phyloP scores from a whole-genome alignment of 2,113 vertebrate genomes.

The Thunnus thynnus region DNA sequence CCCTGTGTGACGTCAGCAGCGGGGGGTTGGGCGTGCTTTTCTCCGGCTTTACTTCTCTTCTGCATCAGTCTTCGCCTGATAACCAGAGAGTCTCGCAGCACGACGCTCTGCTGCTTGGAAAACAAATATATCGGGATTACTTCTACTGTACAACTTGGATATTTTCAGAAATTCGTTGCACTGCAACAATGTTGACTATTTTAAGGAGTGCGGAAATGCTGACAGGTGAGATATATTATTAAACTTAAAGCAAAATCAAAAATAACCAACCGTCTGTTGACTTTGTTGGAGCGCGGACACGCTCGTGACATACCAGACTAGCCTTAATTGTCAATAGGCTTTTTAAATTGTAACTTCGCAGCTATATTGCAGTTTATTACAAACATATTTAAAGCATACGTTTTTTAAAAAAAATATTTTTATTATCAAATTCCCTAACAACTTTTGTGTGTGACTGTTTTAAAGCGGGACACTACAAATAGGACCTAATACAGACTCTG shows the following conservation, averaged over 20 bases:
- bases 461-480: neutral
- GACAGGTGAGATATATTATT: neutral
- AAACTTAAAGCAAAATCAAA: neutral
- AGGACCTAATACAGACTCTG: neutral
- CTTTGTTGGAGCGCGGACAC: neutral
- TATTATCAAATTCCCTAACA: too few relatives aligned
- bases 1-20: constrained; percentile 25
- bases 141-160: neutral
- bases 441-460: neutral
- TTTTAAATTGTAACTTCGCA: neutral
- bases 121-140: neutral
- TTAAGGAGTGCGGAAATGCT: neutral
- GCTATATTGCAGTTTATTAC: neutral
- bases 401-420: too few relatives aligned
- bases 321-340: too few relatives aligned
- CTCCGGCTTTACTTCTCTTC: neutral
- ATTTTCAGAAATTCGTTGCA: neutral
- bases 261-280: neutral
- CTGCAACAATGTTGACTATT: neutral
- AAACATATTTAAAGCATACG: neutral
- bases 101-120: rapidly evolving
- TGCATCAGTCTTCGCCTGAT: neutral
- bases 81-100: rapidly evolving
- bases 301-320: neutral
- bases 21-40: neutral